These are phyloP conservation scores for Zoanthus sansibaricus DNA, from an alignment of 92 coral and sea anemone genomes.

Conservation along the genomic window DNA sequence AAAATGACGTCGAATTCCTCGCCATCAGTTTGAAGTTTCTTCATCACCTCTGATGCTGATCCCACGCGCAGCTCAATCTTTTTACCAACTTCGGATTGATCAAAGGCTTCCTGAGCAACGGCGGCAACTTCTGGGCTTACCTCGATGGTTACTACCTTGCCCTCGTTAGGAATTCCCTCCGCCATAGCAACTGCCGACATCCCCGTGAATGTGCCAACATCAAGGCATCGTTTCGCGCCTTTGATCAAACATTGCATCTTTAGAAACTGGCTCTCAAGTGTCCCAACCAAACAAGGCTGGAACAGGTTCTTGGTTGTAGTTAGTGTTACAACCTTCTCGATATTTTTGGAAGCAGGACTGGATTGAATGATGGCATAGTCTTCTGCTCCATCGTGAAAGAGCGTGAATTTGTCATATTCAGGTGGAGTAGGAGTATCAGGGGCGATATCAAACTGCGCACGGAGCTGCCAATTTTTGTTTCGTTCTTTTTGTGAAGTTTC, in stretches of 20 bases:
- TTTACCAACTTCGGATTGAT: background rate
- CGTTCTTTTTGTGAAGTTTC: constrained; percentile 46
- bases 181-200: constrained; percentile 77
- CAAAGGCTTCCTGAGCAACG: constrained; percentile 41
- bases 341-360: constrained; percentile 53
- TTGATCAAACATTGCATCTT: constrained; percentile 66
- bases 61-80: constrained; percentile 3
- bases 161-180: constrained; percentile 59
- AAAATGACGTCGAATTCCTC: background rate
- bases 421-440: constrained; percentile 60
- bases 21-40: constrained; percentile 5
- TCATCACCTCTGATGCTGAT: constrained; percentile 2
- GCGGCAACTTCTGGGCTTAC: constrained; percentile 57
- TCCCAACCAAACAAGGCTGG: constrained; percentile 68
- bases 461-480: constrained; percentile 6
- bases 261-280: constrained; percentile 64
- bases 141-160: constrained; percentile 64
- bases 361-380: constrained; percentile 52
- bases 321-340: constrained; percentile 58
- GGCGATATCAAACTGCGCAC: constrained; percentile 33
- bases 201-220: constrained; percentile 70
- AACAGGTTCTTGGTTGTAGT: constrained; percentile 59
- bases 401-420: constrained; percentile 7
- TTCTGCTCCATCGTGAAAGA: constrained; percentile 55
- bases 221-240: constrained; percentile 59